Evolutionary conservation across 2,888 invertebrate species (phyloP).

Genomic region (Calliopum simillimum): DNA sequence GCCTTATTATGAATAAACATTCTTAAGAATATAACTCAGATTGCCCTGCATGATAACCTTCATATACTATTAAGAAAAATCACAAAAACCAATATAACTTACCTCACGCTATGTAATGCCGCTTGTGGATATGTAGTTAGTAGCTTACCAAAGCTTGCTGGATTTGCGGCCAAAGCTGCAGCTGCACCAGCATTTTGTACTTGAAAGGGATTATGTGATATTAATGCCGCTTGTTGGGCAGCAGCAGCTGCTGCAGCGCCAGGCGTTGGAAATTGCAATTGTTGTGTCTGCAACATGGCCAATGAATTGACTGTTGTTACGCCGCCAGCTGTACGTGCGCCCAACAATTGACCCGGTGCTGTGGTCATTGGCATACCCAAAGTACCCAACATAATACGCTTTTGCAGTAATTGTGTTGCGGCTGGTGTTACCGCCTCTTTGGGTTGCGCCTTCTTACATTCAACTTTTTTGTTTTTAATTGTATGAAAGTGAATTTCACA

Average conservation of each 20-base stretch:
- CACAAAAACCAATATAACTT: slow-evolving; percentile 41
- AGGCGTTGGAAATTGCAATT: slow-evolving; percentile 57
- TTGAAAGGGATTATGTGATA: slow-evolving; percentile 68
- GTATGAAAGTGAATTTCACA: slow-evolving; percentile 94
- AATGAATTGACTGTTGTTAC: slow-evolving; percentile 70
- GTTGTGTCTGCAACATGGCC: slow-evolving; percentile 70
- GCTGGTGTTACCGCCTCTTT: slow-evolving; percentile 86
- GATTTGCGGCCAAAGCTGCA: slow-evolving; percentile 69
- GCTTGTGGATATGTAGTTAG: slow-evolving; percentile 74
- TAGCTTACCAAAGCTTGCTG: slow-evolving; percentile 76
- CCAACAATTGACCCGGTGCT: slow-evolving; percentile 70
- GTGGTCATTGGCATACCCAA: slow-evolving; percentile 74
- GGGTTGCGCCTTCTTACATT: slow-evolving; percentile 93
- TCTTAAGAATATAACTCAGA: too few relatives aligned
- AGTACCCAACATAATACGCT: slow-evolving; percentile 78
- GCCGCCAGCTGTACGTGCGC: slow-evolving; percentile 63
- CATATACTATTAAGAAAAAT: neutral
- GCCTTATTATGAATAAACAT: too few relatives aligned
- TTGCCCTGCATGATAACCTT: too few relatives aligned
- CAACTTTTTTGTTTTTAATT: slow-evolving; percentile 90
- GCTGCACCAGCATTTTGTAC: slow-evolving; percentile 73
- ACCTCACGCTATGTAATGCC: slow-evolving; percentile 67
- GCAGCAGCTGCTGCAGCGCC: slow-evolving; percentile 62
- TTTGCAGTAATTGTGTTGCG: slow-evolving; percentile 76
- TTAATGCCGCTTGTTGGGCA: slow-evolving; percentile 66